phyloP scores from a whole-genome alignment of 1,140 invertebrate genomes.

The Trichonephila inaurata region DNA sequence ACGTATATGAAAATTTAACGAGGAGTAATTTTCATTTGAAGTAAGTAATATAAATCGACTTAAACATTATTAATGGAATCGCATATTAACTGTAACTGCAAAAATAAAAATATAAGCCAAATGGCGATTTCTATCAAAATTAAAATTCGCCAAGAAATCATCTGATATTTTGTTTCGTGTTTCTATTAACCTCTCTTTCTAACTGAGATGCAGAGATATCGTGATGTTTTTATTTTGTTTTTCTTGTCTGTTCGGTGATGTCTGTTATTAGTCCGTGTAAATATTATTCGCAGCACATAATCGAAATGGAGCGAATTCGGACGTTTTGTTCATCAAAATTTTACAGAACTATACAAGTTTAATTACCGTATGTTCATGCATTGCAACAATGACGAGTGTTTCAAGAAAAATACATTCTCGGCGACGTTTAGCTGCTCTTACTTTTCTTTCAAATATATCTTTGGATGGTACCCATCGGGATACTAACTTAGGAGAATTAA shows the following conservation, averaged over 20 bases:
- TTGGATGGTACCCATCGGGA: conserved; percentile 94
- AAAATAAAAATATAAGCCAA: not conserved
- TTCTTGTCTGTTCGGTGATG: not conserved
- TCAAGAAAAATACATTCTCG: conserved; percentile 81
- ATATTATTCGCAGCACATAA: not conserved
- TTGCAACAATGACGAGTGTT: conserved; percentile 44
- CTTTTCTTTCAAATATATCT: conserved; percentile 96
- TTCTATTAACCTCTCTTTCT: not conserved
- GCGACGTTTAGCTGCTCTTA: conserved; percentile 90
- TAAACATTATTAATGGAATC: not conserved
- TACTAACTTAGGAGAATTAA: conserved; percentile 86
- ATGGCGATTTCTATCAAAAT: not conserved
- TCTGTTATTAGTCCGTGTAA: not conserved
- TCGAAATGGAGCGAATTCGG: not conserved
- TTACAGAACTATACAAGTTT: conserved; percentile 33
- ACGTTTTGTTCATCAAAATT: not conserved
- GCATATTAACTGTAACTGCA: not conserved
- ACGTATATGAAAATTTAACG: no score
- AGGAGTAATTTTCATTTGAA: no score
- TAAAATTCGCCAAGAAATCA: not conserved
- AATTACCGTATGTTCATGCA: not conserved
- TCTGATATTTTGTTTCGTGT: not conserved
- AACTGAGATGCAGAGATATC: not conserved
- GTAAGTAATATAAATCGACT: no score
- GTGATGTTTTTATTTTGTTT: not conserved